These are phyloP conservation scores for Rhorus exstirpatorius DNA, from an alignment of 2,888 invertebrate species.

Conservation along the genomic window DNA sequence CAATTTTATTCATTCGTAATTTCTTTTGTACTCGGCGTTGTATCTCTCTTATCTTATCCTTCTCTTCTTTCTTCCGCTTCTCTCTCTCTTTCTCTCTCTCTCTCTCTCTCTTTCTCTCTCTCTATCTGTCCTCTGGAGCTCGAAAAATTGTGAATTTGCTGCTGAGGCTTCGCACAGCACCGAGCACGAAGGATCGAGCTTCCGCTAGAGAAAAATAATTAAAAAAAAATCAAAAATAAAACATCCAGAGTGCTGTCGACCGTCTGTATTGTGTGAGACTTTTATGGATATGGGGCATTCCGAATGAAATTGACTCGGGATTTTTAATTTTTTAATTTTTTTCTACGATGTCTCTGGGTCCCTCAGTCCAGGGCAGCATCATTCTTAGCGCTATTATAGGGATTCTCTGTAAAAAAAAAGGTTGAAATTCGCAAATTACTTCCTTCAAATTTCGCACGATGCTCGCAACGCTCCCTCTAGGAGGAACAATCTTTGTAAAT, in stretches of 20 bases:
- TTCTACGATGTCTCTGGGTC: too few relatives aligned
- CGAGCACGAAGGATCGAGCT: constrained; percentile 37
- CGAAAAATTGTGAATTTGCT: constrained; percentile 53
- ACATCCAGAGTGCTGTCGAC: constrained; percentile 38
- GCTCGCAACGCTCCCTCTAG: too few relatives aligned
- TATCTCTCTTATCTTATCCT: constrained; percentile 79
- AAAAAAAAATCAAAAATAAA: too few relatives aligned
- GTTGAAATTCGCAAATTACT: too few relatives aligned
- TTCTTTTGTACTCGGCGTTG: constrained; percentile 74
- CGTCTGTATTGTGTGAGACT: constrained; percentile 44
- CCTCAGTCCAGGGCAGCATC: too few relatives aligned
- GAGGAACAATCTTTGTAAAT: too few relatives aligned
- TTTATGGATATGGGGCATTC: constrained; percentile 19
- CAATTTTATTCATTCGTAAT: constrained; percentile 56
- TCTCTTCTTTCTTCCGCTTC: constrained; percentile 69
- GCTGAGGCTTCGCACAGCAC: constrained; percentile 56
- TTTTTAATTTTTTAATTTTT: too few relatives aligned
- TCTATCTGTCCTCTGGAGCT: constrained; percentile 22
- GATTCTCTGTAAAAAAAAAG: too few relatives aligned
- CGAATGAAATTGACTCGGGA: constrained; percentile 10
- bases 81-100: constrained; percentile 2
- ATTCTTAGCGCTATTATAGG: too few relatives aligned
- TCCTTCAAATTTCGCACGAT: too few relatives aligned
- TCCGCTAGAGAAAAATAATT: constrained; percentile 60
- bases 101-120: constrained; percentile 1